Conservation (phyloP, 2,888 invertebrate genomes). For the Eubasilissa splendida region DNA sequence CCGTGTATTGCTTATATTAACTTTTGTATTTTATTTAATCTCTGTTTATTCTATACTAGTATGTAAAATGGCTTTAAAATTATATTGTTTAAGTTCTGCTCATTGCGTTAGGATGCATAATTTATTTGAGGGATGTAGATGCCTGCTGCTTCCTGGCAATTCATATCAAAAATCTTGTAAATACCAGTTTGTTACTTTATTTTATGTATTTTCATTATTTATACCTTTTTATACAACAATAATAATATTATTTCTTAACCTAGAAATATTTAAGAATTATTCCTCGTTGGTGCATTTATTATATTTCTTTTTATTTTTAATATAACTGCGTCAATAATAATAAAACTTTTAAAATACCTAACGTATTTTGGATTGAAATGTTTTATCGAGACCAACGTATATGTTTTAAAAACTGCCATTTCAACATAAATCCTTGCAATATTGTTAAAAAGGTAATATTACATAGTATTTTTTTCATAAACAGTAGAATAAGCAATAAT, state of each 20-base stretch:
- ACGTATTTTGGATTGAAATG: background rate
- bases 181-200: conserved; percentile 23
- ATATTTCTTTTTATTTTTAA: background rate
- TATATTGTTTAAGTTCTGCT: conserved; percentile 32
- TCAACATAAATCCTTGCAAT: conserved; percentile 5
- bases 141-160: conserved; percentile 6
- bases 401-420: conserved; percentile 17
- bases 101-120: conserved; percentile 11
- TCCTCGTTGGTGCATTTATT: conserved; percentile 26
- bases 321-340: too few relatives aligned
- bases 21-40: background rate
- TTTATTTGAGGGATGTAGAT: conserved; percentile 30
- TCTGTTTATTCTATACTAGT: conserved; percentile 22
- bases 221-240: background rate
- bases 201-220: conserved; percentile 7
- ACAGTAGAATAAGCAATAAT: conserved; percentile 23
- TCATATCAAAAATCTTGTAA: conserved; percentile 16
- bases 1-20: too few relatives aligned
- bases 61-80: conserved; percentile 32
- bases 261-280: conserved; percentile 9
- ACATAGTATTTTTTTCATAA: conserved; percentile 1
- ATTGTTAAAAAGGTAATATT: conserved; percentile 5
- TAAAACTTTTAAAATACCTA: background rate
- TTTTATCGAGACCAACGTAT: conserved; percentile 7
- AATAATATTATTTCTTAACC: conserved; percentile 5